A percentile compares a stretch with the other conserved stretches of the same genome.
Evolutionary conservation across 2,113 vertebrate species (phyloP).

Genomic region (Mastomys coucha): DNA sequence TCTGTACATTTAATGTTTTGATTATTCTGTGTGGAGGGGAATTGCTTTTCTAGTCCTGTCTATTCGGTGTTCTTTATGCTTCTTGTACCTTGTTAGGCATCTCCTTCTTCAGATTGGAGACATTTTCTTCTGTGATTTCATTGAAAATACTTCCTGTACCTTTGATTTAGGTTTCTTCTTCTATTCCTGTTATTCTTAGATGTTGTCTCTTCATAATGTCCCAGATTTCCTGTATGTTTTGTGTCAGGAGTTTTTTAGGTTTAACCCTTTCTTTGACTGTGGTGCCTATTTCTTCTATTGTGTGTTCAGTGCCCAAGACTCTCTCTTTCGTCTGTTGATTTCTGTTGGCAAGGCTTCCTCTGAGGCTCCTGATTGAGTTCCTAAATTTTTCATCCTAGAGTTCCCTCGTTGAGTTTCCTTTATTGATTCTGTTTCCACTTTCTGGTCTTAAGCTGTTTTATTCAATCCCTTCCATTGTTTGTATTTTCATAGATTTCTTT

Average conservation of each 20-base stretch:
- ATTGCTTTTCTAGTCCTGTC: neutral
- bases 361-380: neutral
- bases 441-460: neutral
- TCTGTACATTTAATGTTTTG: neutral
- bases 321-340: neutral
- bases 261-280: neutral
- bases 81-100: neutral
- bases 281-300: neutral
- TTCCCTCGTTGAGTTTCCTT: neutral
- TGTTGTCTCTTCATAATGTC: neutral
- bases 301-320: neutral
- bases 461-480: neutral
- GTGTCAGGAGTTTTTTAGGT: neutral
- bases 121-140: neutral
- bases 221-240: neutral
- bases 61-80: neutral
- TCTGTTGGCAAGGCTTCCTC: neutral
- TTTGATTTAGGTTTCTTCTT: neutral
- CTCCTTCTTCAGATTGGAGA: neutral
- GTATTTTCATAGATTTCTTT: neutral
- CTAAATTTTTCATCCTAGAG: neutral
- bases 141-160: neutral
- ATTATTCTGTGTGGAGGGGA: neutral
- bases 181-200: neutral
- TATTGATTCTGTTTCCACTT: neutral